phyloP scores from a whole-genome alignment of 2,888 invertebrate species.

The Ochlodes sylvanus region DNA sequence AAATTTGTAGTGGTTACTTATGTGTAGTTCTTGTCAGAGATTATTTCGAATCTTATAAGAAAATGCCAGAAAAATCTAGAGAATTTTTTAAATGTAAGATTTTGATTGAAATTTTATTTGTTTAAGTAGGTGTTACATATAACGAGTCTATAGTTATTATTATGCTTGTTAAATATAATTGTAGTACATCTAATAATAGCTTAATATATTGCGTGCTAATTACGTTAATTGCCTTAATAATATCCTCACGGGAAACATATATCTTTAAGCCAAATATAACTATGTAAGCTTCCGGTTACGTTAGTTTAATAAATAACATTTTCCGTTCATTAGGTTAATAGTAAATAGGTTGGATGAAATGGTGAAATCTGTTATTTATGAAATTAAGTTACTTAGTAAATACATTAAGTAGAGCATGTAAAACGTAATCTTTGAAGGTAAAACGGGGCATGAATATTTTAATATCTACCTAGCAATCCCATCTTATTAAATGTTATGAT shows the following conservation, averaged over 20 bases:
- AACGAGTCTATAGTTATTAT: neutral
- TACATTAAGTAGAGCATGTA: too few relatives aligned
- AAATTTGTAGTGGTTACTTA: too few relatives aligned
- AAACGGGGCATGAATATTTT: too few relatives aligned
- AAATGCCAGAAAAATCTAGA: too few relatives aligned
- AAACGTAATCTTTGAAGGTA: too few relatives aligned
- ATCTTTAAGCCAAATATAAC: slow-evolving; percentile 20
- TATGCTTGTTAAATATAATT: neutral
- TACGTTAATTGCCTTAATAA: slow-evolving; percentile 23
- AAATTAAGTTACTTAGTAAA: neutral
- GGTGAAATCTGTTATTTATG: slow-evolving; percentile 12
- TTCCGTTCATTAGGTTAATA: slow-evolving; percentile 20
- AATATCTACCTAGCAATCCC: too few relatives aligned
- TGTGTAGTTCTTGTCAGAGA: too few relatives aligned
- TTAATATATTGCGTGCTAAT: slow-evolving; percentile 12
- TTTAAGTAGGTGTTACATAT: neutral
- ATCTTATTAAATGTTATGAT: too few relatives aligned
- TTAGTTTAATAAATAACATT: slow-evolving; percentile 19
- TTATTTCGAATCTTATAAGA: too few relatives aligned
- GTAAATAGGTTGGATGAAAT: slow-evolving; percentile 11
- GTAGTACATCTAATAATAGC: neutral
- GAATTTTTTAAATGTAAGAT: too few relatives aligned
- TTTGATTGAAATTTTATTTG: neutral
- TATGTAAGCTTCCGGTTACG: slow-evolving; percentile 23
- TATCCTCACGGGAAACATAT: slow-evolving; percentile 27